These are phyloP conservation scores for Drosophila arawakana DNA, from an alignment of 1,140 invertebrate species.

Conservation along the genomic window DNA sequence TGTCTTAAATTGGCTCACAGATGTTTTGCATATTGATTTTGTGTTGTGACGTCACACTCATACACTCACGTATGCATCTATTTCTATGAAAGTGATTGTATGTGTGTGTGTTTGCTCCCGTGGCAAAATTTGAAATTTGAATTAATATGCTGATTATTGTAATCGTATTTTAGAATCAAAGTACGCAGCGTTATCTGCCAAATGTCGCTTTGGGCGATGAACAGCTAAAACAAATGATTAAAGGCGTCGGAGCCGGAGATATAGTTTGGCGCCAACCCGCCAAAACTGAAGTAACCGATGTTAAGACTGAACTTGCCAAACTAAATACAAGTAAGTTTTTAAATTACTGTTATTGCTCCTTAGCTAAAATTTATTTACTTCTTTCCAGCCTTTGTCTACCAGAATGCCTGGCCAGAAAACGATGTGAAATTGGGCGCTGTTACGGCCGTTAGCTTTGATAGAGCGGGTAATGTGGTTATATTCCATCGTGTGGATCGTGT, in stretches of 20 bases:
- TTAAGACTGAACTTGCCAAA: constrained; percentile 76
- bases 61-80: background rate
- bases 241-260: constrained; percentile 56
- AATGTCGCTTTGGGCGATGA: constrained; percentile 51
- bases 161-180: constrained; percentile 57
- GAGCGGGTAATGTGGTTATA: constrained; percentile 90
- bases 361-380: background rate
- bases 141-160: constrained; percentile 16
- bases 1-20: constrained; percentile 34
- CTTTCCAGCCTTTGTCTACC: constrained; percentile 69
- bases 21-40: constrained; percentile 68
- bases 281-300: constrained; percentile 53
- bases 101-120: constrained; percentile 8
- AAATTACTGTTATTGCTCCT: background rate
- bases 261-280: constrained; percentile 63
- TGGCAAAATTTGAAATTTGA: constrained; percentile 43
- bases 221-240: constrained; percentile 76
- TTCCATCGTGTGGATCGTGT: constrained; percentile 92
- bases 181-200: constrained; percentile 60
- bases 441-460: constrained; percentile 91
- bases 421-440: constrained; percentile 89
- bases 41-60: constrained; percentile 34
- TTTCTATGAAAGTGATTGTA: background rate
- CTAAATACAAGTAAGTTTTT: constrained; percentile 71
- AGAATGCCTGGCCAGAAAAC: constrained; percentile 85